Percentiles rank a stretch among this genome's conserved stretches.
Conservation (phyloP, 2,888 invertebrate genomes). For the Carcina quercana region DNA sequence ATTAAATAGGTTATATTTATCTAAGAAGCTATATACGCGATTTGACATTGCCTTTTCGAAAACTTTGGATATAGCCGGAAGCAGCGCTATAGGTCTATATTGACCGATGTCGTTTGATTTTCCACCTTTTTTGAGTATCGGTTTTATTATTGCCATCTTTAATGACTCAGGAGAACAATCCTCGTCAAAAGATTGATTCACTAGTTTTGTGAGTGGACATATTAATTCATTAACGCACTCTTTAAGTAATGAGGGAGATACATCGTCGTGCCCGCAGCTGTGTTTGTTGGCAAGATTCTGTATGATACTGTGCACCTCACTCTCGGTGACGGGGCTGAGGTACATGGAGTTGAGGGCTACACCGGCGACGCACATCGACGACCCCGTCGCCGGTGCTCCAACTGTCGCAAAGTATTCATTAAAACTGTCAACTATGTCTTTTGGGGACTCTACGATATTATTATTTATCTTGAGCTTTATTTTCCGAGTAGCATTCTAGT, state of each 20-base stretch:
- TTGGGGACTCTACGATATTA: too few relatives aligned
- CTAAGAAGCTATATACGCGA: background rate
- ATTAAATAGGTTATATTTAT: too few relatives aligned
- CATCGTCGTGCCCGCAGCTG: background rate
- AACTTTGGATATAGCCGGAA: background rate
- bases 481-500: too few relatives aligned
- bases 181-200: background rate
- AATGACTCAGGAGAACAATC: background rate
- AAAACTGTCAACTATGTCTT: too few relatives aligned
- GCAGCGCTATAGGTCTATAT: background rate
- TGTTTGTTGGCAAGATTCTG: background rate
- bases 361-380: too few relatives aligned
- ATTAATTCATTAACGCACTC: background rate
- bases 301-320: background rate
- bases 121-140: constrained; percentile 1
- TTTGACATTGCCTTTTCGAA: background rate
- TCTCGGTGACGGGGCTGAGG: background rate
- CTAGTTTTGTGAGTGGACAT: background rate
- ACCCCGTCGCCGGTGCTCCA: too few relatives aligned
- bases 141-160: background rate
- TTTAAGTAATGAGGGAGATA: background rate
- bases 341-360: too few relatives aligned
- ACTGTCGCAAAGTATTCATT: too few relatives aligned
- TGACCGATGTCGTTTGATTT: background rate
- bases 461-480: too few relatives aligned